Evolutionary conservation across 2,113 vertebrate genomes (phyloP).

Genomic region (Lycaon pictus): DNA sequence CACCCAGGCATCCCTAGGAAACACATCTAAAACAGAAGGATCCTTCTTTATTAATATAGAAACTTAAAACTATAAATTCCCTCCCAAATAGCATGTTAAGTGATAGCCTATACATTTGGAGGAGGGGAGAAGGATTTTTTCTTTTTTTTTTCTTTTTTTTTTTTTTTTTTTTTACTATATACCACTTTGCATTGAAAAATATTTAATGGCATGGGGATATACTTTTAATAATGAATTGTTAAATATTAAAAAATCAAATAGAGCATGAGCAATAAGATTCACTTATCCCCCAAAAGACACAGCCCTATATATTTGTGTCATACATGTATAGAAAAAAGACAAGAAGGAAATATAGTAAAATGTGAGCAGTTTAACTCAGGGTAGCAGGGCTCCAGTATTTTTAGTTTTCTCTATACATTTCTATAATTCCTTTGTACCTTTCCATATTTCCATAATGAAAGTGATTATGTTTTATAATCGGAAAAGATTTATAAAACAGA

Average conservation of each 20-base stretch:
- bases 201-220: neutral
- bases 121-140: neutral
- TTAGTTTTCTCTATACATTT: constrained; percentile 14
- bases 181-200: neutral
- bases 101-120: neutral
- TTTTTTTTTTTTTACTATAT: neutral
- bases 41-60: neutral
- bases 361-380: neutral
- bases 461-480: constrained; percentile 30
- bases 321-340: neutral
- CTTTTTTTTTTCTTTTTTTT: neutral
- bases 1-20: neutral
- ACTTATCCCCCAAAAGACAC: neutral
- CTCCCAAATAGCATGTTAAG: neutral
- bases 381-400: neutral
- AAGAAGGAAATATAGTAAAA: neutral
- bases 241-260: constrained; percentile 46
- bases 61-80: constrained; percentile 3
- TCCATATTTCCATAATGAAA: neutral
- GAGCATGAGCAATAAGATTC: neutral
- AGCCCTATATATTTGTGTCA: neutral
- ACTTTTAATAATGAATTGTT: neutral
- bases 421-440: neutral
- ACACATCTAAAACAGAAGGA: neutral
- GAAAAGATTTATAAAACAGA: constrained; percentile 13